Evolutionary conservation across 2,888 invertebrate genomes (phyloP).

Genomic region (Cheilosia impressa): DNA sequence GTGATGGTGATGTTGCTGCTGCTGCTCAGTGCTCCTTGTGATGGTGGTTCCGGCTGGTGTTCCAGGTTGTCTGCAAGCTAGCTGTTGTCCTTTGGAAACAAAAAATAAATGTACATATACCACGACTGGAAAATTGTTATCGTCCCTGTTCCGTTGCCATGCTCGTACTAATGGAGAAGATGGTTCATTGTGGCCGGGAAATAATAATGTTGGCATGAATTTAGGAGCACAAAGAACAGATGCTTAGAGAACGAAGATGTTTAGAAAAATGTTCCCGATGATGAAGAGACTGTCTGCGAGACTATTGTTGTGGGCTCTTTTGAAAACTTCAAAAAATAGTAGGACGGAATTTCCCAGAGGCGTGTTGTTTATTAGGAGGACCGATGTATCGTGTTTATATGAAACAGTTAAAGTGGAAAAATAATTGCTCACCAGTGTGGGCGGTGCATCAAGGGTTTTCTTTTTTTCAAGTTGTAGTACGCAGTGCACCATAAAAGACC

Average conservation of each 20-base stretch:
- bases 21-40: slow-evolving; percentile 4
- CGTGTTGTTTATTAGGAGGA: slow-evolving; percentile 32
- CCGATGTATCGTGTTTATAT: not conserved
- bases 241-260: slow-evolving; percentile 47
- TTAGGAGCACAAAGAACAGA: slow-evolving; percentile 56
- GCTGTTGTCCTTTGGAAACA: slow-evolving; percentile 26
- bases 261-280: slow-evolving; percentile 22
- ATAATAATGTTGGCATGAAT: slow-evolving; percentile 68
- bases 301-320: slow-evolving; percentile 10
- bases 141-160: slow-evolving; percentile 36
- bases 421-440: not conserved
- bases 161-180: slow-evolving; percentile 39
- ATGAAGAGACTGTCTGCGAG: not conserved
- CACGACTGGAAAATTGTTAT: slow-evolving; percentile 58
- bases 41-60: slow-evolving; percentile 18
- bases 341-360: slow-evolving; percentile 22
- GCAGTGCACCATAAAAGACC: too few relatives aligned
- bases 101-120: slow-evolving; percentile 34
- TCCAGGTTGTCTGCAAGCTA: not conserved
- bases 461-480: too few relatives aligned
- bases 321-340: slow-evolving; percentile 30
- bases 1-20: not conserved
- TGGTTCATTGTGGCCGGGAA: slow-evolving; percentile 44
- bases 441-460: not conserved
- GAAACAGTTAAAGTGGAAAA: slow-evolving; percentile 34